Percentiles rank a stretch among this genome's conserved stretches.
Evolutionary conservation across 2,113 vertebrate genomes (phyloP).

Genomic region (Neofelis nebulosa): DNA sequence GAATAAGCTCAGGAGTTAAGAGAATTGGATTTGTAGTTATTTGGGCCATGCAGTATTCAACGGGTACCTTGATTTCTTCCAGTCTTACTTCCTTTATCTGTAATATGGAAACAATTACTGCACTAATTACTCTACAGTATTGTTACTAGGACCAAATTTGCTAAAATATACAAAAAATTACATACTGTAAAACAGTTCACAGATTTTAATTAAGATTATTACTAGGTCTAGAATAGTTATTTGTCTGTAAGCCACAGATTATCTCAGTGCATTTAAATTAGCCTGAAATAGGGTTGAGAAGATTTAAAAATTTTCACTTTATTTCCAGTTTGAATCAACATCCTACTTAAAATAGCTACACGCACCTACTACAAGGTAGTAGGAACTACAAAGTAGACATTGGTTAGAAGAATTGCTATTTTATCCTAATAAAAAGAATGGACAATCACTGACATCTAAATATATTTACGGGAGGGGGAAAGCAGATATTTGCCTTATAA

Average conservation of each 20-base stretch:
- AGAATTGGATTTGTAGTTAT: neutral
- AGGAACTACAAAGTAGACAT: neutral
- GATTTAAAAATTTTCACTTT: neutral
- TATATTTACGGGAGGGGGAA: neutral
- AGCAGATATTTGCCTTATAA: neutral
- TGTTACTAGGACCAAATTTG: neutral
- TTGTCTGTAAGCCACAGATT: neutral
- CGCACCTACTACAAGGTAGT: neutral
- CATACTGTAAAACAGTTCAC: neutral
- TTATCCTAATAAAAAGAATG: neutral
- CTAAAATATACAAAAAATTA: neutral
- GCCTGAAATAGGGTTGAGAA: neutral
- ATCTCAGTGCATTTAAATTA: neutral
- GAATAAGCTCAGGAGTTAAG: neutral
- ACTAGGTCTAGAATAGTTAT: neutral
- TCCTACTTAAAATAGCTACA: neutral
- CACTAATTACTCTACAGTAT: neutral
- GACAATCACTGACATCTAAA: neutral
- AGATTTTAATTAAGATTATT: neutral
- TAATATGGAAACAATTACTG: neutral
- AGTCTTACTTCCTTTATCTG: neutral
- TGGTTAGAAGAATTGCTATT: neutral
- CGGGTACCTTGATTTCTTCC: neutral
- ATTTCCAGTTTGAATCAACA: neutral
- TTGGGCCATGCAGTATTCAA: neutral